Percentiles rank a stretch among this genome's conserved stretches.
phyloP scores from a whole-genome alignment of 92 coral and sea anemone genomes.

The Palythoa heliodiscus region DNA sequence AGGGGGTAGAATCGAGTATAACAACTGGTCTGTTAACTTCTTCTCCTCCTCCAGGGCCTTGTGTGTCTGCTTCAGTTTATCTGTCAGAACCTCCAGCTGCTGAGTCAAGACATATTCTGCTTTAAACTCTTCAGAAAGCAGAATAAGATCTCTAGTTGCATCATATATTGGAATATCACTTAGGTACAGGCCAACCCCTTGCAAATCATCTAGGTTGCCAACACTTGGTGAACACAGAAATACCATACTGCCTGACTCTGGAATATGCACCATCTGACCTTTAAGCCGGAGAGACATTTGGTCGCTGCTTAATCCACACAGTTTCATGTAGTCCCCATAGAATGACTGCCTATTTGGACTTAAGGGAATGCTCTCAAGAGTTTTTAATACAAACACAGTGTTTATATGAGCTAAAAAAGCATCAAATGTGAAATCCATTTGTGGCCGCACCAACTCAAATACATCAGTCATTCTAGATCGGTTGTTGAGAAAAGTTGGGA shows the following conservation, averaged over 20 bases:
- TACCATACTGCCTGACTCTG: conserved; percentile 73
- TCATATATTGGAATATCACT: conserved; percentile 93
- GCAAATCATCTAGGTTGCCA: conserved; percentile 77
- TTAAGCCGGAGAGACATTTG: conserved; percentile 57
- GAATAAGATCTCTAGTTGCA: conserved; percentile 80
- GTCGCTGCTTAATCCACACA: conserved; percentile 49
- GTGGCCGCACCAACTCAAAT: conserved; percentile 83
- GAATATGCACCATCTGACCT: conserved; percentile 85
- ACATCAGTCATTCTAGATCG: conserved; percentile 65
- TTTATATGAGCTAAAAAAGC: conserved; percentile 83
- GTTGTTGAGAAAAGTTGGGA: conserved; percentile 48
- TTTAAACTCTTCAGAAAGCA: conserved; percentile 86
- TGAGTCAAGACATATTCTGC: conserved; percentile 86
- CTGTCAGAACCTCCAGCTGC: conserved; percentile 82
- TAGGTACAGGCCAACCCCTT: conserved; percentile 74
- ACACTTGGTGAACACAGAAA: conserved; percentile 94
- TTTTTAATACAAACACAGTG: conserved; percentile 85
- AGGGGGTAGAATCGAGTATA: too few species aligned
- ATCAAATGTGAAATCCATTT: conserved; percentile 63
- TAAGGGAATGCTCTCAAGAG: conserved; percentile 60
- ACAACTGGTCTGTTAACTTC: conserved; percentile 82
- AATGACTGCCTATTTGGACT: conserved; percentile 30
- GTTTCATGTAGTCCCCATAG: conserved; percentile 22
- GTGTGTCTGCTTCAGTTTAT: conserved; percentile 84
- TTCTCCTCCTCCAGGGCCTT: conserved; percentile 85